A percentile compares a stretch with the other conserved stretches of the same genome.
phyloP scores from a whole-genome alignment of 23 tunicate genomes.

The Trididemnum clinides region DNA sequence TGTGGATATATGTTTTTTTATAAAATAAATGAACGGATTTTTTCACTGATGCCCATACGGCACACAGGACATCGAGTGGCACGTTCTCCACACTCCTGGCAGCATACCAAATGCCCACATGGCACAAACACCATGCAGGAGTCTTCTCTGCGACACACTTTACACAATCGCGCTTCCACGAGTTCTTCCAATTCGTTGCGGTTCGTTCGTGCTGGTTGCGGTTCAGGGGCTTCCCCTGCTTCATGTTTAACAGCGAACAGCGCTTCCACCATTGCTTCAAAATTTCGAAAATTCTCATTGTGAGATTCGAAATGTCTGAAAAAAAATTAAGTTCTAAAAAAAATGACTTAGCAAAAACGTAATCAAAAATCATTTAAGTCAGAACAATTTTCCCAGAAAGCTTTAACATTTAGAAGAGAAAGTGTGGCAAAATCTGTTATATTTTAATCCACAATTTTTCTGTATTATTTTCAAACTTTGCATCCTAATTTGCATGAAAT shows the following conservation, averaged over 20 bases:
- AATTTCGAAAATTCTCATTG: not conserved
- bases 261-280: slow-evolving; percentile 10
- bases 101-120: slow-evolving; percentile 68
- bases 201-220: not conserved
- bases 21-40: slow-evolving; percentile 8
- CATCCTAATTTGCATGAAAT: too few relatives aligned
- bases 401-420: too few relatives aligned
- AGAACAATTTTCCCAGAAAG: too few relatives aligned
- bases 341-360: too few relatives aligned
- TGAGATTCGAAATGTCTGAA: not conserved
- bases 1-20: too few relatives aligned
- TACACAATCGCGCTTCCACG: slow-evolving; percentile 44
- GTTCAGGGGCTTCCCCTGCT: too few relatives aligned
- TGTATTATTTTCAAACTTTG: too few relatives aligned
- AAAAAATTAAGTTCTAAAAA: too few relatives aligned
- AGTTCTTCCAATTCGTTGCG: slow-evolving; percentile 26
- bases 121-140: slow-evolving; percentile 62
- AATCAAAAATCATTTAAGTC: too few relatives aligned
- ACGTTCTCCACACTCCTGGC: slow-evolving; percentile 27
- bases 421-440: too few relatives aligned
- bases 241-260: not conserved
- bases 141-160: slow-evolving; percentile 36
- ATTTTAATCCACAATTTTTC: too few relatives aligned
- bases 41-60: slow-evolving; percentile 5
- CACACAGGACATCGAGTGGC: slow-evolving; percentile 59